Evolutionary conservation across 2,797 vertebrate genomes (phyloP).

Genomic region (Rhabdophis nuchalis): DNA sequence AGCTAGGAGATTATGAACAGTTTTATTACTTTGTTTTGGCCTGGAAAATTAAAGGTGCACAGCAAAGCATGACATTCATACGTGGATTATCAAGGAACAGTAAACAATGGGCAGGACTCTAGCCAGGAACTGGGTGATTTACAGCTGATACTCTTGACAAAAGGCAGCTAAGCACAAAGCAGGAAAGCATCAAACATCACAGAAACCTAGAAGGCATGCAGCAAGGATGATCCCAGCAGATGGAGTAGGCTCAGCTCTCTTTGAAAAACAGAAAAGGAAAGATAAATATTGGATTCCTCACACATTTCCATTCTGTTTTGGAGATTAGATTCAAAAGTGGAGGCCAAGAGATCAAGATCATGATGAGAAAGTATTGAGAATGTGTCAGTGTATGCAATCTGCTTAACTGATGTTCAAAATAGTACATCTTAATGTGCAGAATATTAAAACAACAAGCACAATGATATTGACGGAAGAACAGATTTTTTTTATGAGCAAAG

Average conservation of each 20-base stretch:
- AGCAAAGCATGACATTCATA: constrained; percentile 37
- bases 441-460: neutral
- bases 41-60: constrained; percentile 45
- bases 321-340: constrained; percentile 1
- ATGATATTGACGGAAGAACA: neutral
- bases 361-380: neutral
- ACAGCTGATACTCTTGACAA: constrained; percentile 18
- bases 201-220: constrained; percentile 5
- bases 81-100: constrained; percentile 29
- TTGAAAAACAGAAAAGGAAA: neutral
- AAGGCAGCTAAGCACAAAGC: constrained; percentile 14
- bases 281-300: neutral
- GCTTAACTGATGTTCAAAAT: neutral
- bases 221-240: neutral
- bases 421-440: neutral
- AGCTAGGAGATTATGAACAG: constrained; percentile 36
- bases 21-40: constrained; percentile 33
- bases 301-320: neutral
- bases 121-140: constrained; percentile 29
- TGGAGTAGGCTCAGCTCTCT: neutral
- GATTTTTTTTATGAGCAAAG: neutral
- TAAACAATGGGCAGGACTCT: constrained; percentile 29
- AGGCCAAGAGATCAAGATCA: neutral
- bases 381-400: neutral
- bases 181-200: neutral